Conservation (phyloP, 2,113 vertebrate genomes). For the Carollia perspicillata region DNA sequence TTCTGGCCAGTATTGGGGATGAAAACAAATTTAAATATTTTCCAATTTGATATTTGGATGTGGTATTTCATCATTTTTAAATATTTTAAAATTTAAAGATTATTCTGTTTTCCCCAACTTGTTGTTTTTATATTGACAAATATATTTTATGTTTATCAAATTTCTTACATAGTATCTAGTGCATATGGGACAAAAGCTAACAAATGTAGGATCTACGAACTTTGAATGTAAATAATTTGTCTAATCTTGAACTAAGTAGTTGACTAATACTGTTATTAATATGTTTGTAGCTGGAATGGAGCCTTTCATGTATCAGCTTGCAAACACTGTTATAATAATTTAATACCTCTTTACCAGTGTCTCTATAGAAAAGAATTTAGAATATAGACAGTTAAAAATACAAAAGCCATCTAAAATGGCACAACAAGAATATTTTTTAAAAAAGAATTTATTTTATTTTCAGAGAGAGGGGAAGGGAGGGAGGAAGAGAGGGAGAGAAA, state of each 20-base stretch:
- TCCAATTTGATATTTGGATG: neutral
- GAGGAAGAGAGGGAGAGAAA: too few species aligned
- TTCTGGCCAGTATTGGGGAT: neutral
- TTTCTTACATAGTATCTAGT: neutral
- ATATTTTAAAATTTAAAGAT: conserved; percentile 2
- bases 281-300: neutral
- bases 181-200: neutral
- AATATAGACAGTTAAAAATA: conserved; percentile 29
- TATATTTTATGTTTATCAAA: conserved; percentile 4
- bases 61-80: neutral
- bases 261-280: neutral
- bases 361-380: neutral
- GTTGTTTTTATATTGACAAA: neutral
- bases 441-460: too few species aligned
- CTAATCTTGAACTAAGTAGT: conserved; percentile 24
- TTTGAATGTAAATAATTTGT: neutral
- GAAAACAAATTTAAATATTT: conserved; percentile 22
- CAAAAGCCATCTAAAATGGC: conserved; percentile 21
- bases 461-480: too few species aligned
- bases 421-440: neutral
- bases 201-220: neutral
- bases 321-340: neutral
- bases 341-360: neutral
- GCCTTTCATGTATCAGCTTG: neutral
- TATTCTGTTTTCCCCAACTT: neutral